These are phyloP conservation scores for Ceyx erithaca DNA, from an alignment of 2,797 vertebrate species.

Conservation along the genomic window DNA sequence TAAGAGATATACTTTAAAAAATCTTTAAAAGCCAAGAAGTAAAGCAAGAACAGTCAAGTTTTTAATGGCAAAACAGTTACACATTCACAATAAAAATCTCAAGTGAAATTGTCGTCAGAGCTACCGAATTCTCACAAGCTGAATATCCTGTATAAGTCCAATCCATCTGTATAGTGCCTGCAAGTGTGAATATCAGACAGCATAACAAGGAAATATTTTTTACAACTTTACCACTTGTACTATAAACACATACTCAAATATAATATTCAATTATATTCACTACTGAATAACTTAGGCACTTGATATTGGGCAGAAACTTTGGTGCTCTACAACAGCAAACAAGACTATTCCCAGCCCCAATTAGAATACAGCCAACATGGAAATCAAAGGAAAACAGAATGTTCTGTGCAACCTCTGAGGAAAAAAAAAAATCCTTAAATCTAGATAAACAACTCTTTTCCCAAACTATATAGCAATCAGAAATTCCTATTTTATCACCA, in stretches of 20 bases:
- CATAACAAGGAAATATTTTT: background rate
- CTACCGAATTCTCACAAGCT: background rate
- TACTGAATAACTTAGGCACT: background rate
- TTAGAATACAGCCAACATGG: background rate
- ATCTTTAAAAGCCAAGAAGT: background rate
- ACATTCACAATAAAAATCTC: background rate
- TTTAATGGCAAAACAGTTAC: background rate
- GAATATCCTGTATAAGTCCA: background rate
- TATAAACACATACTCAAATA: background rate
- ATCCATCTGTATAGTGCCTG: background rate
- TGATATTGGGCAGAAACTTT: background rate
- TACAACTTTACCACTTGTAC: background rate
- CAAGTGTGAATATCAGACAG: background rate
- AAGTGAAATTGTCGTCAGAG: background rate
- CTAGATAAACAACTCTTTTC: background rate
- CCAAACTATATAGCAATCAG: background rate
- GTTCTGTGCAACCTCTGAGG: background rate
- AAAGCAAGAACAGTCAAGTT: background rate
- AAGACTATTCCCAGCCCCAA: background rate
- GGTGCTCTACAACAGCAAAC: background rate
- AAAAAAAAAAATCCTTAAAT: background rate
- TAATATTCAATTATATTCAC: background rate
- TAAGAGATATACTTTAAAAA: background rate
- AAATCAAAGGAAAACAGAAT: conserved; percentile 19
- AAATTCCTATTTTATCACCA: background rate